Evolutionary conservation across 2,888 invertebrate genomes (phyloP), one percentile per base, ranked within the genome.

Genomic region (Drosophila niveifrons): DNA sequence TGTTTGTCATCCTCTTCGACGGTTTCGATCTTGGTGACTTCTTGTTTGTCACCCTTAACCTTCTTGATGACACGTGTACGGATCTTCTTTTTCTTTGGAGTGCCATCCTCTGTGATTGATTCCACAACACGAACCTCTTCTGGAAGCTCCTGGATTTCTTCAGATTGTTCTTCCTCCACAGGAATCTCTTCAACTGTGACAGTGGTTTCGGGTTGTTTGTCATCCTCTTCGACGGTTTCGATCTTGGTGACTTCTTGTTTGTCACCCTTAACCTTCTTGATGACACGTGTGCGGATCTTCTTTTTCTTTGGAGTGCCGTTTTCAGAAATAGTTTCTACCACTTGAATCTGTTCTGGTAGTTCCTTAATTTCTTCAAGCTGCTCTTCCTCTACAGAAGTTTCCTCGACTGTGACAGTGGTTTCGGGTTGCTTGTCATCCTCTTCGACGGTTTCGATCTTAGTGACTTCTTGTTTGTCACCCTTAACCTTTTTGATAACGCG

Each of bases 241-340:
- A 75, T 77, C 53, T 77, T 77, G 17, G 75, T 77, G 8, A 77
- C 56, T 46, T 77, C 75, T 62, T 77, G 76, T 4, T 72, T 77
- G 43, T 61, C 72, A 28, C 72, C 76, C 58, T 75, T 77, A 10
- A 77, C 48, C 64, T 75, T 77, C 9, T 75, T 77, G 50, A 77
- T 75, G 1, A 75, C 65, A 31, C 77, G 77, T 4, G 77, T 77
- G 3, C 77, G 75, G 0, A 75, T 75, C 63, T 72, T 77, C 53
- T 56, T 75, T 46, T 66, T 75, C 47, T 64, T 72, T 0, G 75
- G 75, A 8, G 44, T 62, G 10, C 76, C 76, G 9, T 76, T 72
- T 59, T 76, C 75, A 2, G 68, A 11, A 1, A 76, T 39, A 0
- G 75, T 55, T 58, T 76, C 76, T 11, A 76, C 46, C 0, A 76